Percentiles rank a stretch among this genome's conserved stretches.
phyloP scores from a whole-genome alignment of 2,113 vertebrate species.

The Lepus americanus region DNA sequence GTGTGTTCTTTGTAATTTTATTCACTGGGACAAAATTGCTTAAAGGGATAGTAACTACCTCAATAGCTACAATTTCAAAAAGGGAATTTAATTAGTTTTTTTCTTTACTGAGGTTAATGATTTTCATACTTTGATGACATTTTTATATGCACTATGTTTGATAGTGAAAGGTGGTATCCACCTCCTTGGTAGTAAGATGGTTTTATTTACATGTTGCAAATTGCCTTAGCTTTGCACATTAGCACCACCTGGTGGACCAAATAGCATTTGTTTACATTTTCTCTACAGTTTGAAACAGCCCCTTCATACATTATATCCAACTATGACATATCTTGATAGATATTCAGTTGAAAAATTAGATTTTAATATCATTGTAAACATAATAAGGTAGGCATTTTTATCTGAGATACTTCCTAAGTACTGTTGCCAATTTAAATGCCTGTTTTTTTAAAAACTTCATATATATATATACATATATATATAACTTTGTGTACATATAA shows the following conservation, averaged over 20 bases:
- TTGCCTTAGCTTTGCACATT: constrained; percentile 65
- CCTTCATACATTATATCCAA: background rate
- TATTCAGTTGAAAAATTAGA: background rate
- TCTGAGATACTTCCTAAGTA: background rate
- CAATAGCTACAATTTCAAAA: constrained; percentile 53
- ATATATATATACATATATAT: background rate
- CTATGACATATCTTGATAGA: background rate
- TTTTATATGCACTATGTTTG: background rate
- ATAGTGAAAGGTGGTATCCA: background rate
- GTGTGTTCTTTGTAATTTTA: background rate
- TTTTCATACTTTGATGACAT: background rate
- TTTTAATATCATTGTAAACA: background rate
- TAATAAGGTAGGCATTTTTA: background rate
- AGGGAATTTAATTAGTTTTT: constrained; percentile 30
- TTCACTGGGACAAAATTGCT: background rate
- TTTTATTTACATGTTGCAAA: constrained; percentile 40
- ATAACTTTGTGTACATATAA: background rate
- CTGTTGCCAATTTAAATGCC: background rate
- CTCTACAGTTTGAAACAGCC: constrained; percentile 14
- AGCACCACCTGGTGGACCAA: constrained; percentile 89
- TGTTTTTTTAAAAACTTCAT: background rate
- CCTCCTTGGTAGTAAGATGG: background rate
- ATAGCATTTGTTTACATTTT: background rate
- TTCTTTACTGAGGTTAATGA: background rate
- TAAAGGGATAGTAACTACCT: background rate